Conservation (phyloP, 2,113 vertebrate genomes). For the Oncorhynchus mykiss region DNA sequence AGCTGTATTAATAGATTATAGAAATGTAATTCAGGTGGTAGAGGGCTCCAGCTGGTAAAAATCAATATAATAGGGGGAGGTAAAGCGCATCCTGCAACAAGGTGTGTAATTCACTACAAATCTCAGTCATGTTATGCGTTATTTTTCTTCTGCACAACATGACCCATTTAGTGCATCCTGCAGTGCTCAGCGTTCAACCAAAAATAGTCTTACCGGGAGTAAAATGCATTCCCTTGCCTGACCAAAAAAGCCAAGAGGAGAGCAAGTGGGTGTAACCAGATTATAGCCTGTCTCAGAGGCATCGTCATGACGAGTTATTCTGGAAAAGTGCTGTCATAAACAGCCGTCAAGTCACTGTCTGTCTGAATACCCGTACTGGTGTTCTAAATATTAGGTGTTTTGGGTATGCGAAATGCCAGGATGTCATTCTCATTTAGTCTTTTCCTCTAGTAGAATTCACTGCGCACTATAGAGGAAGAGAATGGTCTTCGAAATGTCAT, state of each 20-base stretch:
- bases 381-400: too few relatives aligned
- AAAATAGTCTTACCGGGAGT: constrained; percentile 12
- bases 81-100: constrained; percentile 8
- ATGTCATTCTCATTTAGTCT: neutral
- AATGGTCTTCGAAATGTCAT: too few relatives aligned
- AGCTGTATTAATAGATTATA: neutral
- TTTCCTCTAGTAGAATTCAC: too few relatives aligned
- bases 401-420: too few relatives aligned
- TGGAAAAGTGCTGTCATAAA: constrained; percentile 9
- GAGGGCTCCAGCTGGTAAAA: neutral
- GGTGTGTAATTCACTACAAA: neutral
- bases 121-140: neutral
- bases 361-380: too few relatives aligned
- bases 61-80: neutral
- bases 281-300: constrained; percentile 16
- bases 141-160: constrained; percentile 4
- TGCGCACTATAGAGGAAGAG: neutral
- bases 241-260: neutral
- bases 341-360: neutral
- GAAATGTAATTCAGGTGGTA: neutral
- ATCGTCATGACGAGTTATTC: constrained; percentile 8
- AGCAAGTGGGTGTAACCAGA: constrained; percentile 18
- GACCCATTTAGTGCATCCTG: constrained; percentile 7
- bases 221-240: constrained; percentile 1
- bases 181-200: constrained; percentile 3